Evolutionary conservation across 2,888 invertebrate species (phyloP).

Genomic region (Tanaodytes sp.): DNA sequence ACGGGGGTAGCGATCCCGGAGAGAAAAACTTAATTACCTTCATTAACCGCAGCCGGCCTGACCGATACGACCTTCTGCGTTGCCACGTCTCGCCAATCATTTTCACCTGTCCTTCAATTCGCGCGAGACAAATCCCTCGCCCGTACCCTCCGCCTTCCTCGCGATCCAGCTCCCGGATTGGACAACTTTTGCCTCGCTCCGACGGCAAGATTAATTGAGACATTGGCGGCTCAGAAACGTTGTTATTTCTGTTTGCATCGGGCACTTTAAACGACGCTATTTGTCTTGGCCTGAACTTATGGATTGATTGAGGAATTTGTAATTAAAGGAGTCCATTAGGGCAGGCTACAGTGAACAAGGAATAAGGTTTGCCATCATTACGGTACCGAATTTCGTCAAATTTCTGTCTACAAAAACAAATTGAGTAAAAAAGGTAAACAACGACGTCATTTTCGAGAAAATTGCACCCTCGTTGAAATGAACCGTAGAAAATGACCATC

Average conservation of each 20-base stretch:
- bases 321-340: conserved; percentile 33
- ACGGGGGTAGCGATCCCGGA: conserved; percentile 60
- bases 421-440: no score
- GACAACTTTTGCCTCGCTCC: conserved; percentile 14
- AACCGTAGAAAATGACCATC: no score
- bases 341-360: no score
- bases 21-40: conserved; percentile 73
- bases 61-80: conserved; percentile 47
- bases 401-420: no score
- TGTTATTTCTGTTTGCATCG: conserved; percentile 38
- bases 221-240: conserved; percentile 33
- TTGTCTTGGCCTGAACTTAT: conserved; percentile 18
- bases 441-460: no score
- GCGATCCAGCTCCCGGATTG: neutral
- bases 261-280: conserved; percentile 23
- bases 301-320: conserved; percentile 28
- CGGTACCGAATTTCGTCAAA: no score
- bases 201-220: conserved; percentile 41
- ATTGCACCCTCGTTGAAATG: no score
- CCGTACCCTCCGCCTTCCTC: neutral
- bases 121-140: conserved; percentile 8
- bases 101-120: conserved; percentile 49
- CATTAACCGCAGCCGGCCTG: conserved; percentile 66
- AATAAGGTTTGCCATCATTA: no score
- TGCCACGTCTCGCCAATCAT: conserved; percentile 38